Base-by-base conservation (phyloP, 2,888 invertebrate genomes). In the Lutraria lutraria region DNA sequence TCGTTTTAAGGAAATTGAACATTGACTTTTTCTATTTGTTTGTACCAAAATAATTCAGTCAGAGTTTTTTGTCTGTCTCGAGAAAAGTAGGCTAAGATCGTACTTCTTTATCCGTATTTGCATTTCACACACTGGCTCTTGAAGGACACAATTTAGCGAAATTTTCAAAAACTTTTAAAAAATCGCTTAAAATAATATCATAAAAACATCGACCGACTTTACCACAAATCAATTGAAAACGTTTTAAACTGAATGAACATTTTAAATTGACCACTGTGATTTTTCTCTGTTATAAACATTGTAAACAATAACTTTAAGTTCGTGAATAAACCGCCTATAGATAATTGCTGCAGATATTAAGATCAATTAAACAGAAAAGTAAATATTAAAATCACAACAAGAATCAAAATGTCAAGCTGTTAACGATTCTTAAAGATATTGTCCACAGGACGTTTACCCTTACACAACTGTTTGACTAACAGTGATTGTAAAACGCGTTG, bases 361-460 rank as follows among this genome's bases (percentile, higher is more conserved):
- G n/a, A 13, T 34, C 15, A 31, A 12, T 76, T 31, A 76, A 76
- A 31, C 31, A 16, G 0, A 31, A 31, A 31, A 13, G 76, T 34
- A 76, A 76, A 76, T 31, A 76, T 16, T n/a, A 2, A 25, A 76
- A 19, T 76, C 3, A 31, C 16, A 76, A 34, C 31, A 76, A 34
- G 16, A 76, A 76, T 76, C 76, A 76, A 76, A 76, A 34, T 31
- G 76, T 76, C 76, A 76, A 76, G 31, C 76, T 76, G 76, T 25
- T 29, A 76, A 76, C 3, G 8, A 31, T 76, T 34, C 31, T 76
- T 25, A 76, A 76, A 34, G 15, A 8, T 16, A 31, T 76, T 76
- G 76, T 31, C 31, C 34, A 25, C 31, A 15, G 16, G 31, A 76
- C 34, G 34, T 76, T 34, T 31, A 16, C 16, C 76, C 15, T 34